A percentile compares a stretch with the other conserved stretches of the same genome.
phyloP scores from a whole-genome alignment of 2,888 invertebrate genomes.

The Torymus tubicola region DNA sequence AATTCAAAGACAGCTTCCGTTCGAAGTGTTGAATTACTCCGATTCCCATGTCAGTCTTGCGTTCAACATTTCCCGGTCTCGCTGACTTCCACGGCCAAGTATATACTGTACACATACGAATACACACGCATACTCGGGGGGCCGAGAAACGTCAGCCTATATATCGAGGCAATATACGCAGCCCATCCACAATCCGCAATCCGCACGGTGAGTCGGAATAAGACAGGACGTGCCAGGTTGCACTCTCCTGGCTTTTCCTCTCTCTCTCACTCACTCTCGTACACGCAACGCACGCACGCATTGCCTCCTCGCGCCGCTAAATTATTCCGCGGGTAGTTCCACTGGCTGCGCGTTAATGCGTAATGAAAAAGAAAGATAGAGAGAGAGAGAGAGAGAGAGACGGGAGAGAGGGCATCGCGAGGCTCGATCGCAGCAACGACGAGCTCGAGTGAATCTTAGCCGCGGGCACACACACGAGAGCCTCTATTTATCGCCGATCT shows the following conservation, averaged over 20 bases:
- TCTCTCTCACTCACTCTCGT: slow-evolving; percentile 12
- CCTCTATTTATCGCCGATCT: slow-evolving; percentile 71
- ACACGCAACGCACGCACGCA: slow-evolving; percentile 32
- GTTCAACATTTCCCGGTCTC: slow-evolving; percentile 1
- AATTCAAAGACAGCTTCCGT: slow-evolving; percentile 45
- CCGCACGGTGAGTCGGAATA: neutral
- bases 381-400: slow-evolving; percentile 59
- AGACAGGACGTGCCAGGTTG: slow-evolving; percentile 35
- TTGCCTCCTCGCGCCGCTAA: slow-evolving; percentile 53
- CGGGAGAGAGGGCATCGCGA: slow-evolving; percentile 3
- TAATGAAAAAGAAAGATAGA: slow-evolving; percentile 62
- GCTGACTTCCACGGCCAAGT: neutral
- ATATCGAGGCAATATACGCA: slow-evolving; percentile 9
- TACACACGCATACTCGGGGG: neutral
- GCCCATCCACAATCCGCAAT: slow-evolving; percentile 3
- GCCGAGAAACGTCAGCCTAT: slow-evolving; percentile 19
- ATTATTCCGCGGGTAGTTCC: slow-evolving; percentile 65
- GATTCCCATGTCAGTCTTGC: slow-evolving; percentile 53
- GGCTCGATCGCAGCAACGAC: slow-evolving; percentile 59
- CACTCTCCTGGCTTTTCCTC: slow-evolving; percentile 23
- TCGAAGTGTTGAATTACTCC: slow-evolving; percentile 46
- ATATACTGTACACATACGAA: too few species aligned
- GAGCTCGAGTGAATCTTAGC: slow-evolving; percentile 59
- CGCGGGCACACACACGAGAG: slow-evolving; percentile 64
- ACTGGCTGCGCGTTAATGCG: slow-evolving; percentile 63